These are phyloP conservation scores for Pangasius sanitwongsei DNA, from an alignment of 2,797 vertebrate genomes.

Conservation along the genomic window DNA sequence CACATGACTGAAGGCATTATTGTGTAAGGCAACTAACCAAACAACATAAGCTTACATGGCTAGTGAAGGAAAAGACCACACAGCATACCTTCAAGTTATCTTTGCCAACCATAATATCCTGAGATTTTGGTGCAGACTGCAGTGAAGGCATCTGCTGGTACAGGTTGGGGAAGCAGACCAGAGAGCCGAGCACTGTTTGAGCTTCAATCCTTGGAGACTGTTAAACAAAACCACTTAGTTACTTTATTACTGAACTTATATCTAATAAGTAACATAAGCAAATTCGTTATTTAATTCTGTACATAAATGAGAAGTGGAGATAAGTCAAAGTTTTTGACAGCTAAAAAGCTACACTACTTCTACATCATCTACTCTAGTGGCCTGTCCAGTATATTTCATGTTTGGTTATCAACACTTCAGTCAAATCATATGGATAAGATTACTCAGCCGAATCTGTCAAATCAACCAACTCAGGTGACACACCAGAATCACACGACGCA, in stretches of 20 bases:
- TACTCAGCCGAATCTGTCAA: background rate
- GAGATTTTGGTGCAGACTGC: slow-evolving; percentile 72
- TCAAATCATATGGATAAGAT: background rate
- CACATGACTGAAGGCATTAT: background rate
- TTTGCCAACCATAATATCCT: slow-evolving; percentile 71
- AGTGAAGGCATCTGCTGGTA: slow-evolving; percentile 85
- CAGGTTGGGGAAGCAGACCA: slow-evolving; percentile 94
- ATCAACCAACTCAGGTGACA: background rate
- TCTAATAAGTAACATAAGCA: background rate
- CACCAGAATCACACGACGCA: too few species aligned
- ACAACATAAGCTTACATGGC: background rate
- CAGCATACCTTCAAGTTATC: slow-evolving; percentile 87
- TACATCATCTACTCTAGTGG: background rate
- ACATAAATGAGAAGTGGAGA: background rate
- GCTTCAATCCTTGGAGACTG: slow-evolving; percentile 92
- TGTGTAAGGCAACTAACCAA: background rate
- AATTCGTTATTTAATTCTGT: background rate
- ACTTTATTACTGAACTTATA: background rate
- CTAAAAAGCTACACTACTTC: background rate
- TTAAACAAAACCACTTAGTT: slow-evolving; percentile 1
- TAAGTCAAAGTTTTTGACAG: background rate
- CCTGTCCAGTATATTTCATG: background rate
- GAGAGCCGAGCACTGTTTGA: slow-evolving; percentile 91
- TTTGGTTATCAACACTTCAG: background rate
- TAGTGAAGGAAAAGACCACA: background rate